phyloP scores from a whole-genome alignment of 2,888 invertebrate species.

The Leucoma salicis region DNA sequence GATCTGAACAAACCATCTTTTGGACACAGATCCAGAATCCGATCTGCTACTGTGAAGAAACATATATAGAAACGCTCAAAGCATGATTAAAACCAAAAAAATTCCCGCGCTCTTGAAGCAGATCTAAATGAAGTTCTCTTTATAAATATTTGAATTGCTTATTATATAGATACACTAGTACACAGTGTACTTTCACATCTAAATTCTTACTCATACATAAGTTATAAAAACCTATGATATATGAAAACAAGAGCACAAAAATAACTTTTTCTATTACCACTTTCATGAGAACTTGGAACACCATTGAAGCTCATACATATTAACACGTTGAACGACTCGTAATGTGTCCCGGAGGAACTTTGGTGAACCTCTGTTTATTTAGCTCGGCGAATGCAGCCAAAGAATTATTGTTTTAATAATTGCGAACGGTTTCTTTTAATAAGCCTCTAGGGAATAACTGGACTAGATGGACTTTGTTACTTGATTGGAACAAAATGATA shows the following conservation, averaged over 20 bases:
- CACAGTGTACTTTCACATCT: slow-evolving; percentile 9
- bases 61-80: no score
- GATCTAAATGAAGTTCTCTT: background rate
- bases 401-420: slow-evolving; percentile 36
- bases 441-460: slow-evolving; percentile 22
- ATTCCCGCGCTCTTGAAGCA: no score
- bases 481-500: slow-evolving; percentile 18
- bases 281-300: slow-evolving; percentile 39
- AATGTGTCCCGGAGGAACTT: slow-evolving; percentile 49
- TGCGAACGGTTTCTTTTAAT: slow-evolving; percentile 31
- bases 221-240: slow-evolving; percentile 25
- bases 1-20: no score
- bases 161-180: slow-evolving; percentile 1
- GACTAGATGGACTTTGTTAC: slow-evolving; percentile 22
- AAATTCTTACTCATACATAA: background rate
- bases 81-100: no score
- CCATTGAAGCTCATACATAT: slow-evolving; percentile 57
- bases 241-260: slow-evolving; percentile 29
- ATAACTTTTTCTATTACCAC: slow-evolving; percentile 43
- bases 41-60: no score
- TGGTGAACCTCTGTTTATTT: slow-evolving; percentile 44
- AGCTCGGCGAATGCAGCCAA: slow-evolving; percentile 30
- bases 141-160: background rate
- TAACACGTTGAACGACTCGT: slow-evolving; percentile 52
- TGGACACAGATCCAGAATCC: no score